Conservation (phyloP, 2,113 vertebrate species). For the Daboia siamensis region DNA sequence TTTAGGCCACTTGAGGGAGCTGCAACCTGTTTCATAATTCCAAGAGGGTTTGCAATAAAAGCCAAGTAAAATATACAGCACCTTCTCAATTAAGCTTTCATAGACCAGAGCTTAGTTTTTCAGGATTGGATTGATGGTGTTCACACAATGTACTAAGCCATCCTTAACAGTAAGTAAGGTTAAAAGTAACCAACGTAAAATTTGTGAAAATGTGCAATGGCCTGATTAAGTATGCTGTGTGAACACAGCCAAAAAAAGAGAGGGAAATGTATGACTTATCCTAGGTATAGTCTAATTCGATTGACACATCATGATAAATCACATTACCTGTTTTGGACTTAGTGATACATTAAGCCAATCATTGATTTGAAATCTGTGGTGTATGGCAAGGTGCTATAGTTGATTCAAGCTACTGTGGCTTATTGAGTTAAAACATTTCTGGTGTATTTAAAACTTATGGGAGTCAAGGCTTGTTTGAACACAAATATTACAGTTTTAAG, state of each 20-base stretch:
- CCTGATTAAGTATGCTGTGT: neutral
- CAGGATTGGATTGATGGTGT: neutral
- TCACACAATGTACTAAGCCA: neutral
- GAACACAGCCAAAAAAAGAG: neutral
- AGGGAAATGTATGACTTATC: neutral
- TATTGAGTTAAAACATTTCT: neutral
- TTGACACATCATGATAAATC: neutral
- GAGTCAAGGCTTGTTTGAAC: neutral
- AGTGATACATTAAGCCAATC: neutral
- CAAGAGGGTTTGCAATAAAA: neutral
- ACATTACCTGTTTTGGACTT: neutral
- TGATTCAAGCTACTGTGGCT: neutral
- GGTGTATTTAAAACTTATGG: neutral
- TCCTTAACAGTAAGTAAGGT: neutral
- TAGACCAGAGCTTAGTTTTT: neutral
- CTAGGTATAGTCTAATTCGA: neutral
- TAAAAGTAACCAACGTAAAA: neutral
- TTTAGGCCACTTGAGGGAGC: conserved; percentile 2
- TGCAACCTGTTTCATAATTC: neutral
- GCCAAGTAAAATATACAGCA: neutral
- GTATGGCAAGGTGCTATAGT: neutral
- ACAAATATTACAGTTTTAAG: neutral
- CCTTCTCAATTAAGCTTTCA: neutral
- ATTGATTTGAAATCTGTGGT: neutral
- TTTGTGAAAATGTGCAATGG: neutral